A percentile compares a stretch with the other conserved stretches of the same genome.
Conservation (phyloP, 2,888 invertebrate genomes). For the Aelia acuminata region DNA sequence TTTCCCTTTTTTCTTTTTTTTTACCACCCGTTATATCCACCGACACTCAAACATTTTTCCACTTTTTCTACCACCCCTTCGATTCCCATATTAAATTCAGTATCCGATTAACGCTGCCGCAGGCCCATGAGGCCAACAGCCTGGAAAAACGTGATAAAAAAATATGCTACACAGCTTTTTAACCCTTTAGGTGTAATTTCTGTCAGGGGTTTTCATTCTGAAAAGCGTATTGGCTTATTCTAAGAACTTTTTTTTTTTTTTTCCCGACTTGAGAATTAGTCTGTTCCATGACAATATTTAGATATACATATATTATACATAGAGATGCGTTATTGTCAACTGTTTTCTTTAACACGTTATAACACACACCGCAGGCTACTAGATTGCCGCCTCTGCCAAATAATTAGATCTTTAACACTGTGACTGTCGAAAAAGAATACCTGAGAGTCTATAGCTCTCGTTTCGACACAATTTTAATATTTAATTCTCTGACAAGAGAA, state of each 20-base stretch:
- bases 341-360: too few species aligned
- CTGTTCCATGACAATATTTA: too few species aligned
- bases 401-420: too few species aligned
- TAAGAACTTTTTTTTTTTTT: not conserved
- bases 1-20: not conserved
- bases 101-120: conserved; percentile 42
- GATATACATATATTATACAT: too few species aligned
- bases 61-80: conserved; percentile 51
- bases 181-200: conserved; percentile 44
- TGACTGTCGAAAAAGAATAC: too few species aligned
- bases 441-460: too few species aligned
- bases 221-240: not conserved
- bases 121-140: not conserved
- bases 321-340: too few species aligned
- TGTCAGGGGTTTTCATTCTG: not conserved
- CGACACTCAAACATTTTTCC: conserved; percentile 45
- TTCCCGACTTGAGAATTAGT: too few species aligned
- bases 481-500: too few species aligned
- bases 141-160: conserved; percentile 8
- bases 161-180: conserved; percentile 45
- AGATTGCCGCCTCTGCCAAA: too few species aligned
- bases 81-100: conserved; percentile 57
- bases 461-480: too few species aligned
- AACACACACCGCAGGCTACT: too few species aligned
- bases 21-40: conserved; percentile 1